A percentile compares a stretch with the other conserved stretches of the same genome.
Evolutionary conservation across 2,797 vertebrate species (phyloP).

Genomic region (Enteromius afrohamiltoni): DNA sequence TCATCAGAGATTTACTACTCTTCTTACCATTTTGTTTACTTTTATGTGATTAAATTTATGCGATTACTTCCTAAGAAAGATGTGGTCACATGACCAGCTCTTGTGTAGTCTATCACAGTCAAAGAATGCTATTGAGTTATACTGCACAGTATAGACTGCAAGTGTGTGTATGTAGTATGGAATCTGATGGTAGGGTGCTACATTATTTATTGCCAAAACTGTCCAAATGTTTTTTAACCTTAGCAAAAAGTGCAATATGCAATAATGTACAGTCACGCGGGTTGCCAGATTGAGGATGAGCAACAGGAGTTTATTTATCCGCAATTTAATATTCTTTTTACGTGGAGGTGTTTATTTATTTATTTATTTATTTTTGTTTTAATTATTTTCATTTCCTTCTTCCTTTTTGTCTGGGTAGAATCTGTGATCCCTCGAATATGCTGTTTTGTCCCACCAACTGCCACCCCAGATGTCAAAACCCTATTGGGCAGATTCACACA

Average conservation of each 20-base stretch:
- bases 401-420: background rate
- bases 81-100: slow-evolving; percentile 13
- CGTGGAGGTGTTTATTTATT: too few relatives aligned
- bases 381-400: too few relatives aligned
- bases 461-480: too few relatives aligned
- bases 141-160: background rate
- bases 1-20: background rate
- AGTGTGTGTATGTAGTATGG: background rate
- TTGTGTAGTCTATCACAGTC: background rate
- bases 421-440: background rate
- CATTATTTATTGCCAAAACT: background rate
- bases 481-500: too few relatives aligned
- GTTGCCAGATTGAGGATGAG: background rate
- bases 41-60: background rate
- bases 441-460: background rate
- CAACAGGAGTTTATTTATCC: background rate
- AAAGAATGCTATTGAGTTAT: too few relatives aligned
- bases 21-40: background rate
- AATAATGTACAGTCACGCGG: background rate
- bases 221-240: too few relatives aligned
- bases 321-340: background rate
- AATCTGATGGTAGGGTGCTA: background rate
- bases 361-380: too few relatives aligned
- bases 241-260: too few relatives aligned
- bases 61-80: background rate